Percentiles rank a stretch among this genome's conserved stretches.
Conservation (phyloP, 2,888 invertebrate genomes). For the Chymomyza caudatula region DNA sequence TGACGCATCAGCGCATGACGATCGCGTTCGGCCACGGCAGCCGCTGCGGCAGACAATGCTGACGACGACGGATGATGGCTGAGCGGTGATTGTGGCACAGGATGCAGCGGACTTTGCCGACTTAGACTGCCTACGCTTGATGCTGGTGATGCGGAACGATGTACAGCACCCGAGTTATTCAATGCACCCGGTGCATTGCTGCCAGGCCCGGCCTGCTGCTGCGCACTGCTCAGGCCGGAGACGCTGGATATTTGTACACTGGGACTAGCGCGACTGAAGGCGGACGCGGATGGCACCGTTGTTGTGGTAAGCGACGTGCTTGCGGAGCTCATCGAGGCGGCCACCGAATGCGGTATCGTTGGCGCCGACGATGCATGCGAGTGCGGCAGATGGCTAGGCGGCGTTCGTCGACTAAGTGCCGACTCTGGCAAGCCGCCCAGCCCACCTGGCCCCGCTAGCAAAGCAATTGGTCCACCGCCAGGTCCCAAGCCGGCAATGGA, state of each 20-base stretch:
- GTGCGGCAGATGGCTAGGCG: conserved; percentile 72
- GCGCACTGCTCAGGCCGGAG: conserved; percentile 37
- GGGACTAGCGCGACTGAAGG: conserved; percentile 78
- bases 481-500: conserved; percentile 73
- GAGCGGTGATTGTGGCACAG: conserved; percentile 77
- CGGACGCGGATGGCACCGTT: conserved; percentile 75
- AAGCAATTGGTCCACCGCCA: conserved; percentile 72
- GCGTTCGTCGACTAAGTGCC: conserved; percentile 76
- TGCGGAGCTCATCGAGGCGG: conserved; percentile 38
- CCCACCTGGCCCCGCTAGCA: conserved; percentile 74
- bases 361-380: conserved; percentile 72
- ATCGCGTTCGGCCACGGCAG: conserved; percentile 78
- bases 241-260: conserved; percentile 75
- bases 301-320: conserved; percentile 68
- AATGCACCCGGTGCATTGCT: conserved; percentile 51
- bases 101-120: conserved; percentile 78
- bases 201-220: conserved; percentile 37
- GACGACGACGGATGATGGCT: conserved; percentile 78
- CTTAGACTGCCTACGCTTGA: conserved; percentile 75
- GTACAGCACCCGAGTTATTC: conserved; percentile 66
- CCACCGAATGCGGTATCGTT: conserved; percentile 61
- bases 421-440: conserved; percentile 74
- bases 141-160: conserved; percentile 77
- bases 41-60: conserved; percentile 78
- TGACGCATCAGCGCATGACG: conserved; percentile 77